Conservation (phyloP, 2,888 invertebrate species). For the Epinotia ramella region DNA sequence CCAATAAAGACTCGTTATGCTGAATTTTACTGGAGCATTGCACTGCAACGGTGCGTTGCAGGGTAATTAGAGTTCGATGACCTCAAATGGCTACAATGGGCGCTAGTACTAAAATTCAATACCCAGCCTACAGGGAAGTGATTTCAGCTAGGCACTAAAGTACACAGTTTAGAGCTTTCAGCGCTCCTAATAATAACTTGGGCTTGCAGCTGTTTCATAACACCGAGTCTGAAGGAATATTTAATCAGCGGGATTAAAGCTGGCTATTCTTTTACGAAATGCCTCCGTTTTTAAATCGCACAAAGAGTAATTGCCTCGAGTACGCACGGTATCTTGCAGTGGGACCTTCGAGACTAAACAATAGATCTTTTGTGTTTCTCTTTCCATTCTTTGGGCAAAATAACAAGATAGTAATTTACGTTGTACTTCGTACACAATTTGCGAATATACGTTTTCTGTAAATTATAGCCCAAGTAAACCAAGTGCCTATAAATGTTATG, state of each 20-base stretch:
- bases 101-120: slow-evolving; percentile 60
- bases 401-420: slow-evolving; percentile 43
- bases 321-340: slow-evolving; percentile 40
- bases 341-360: slow-evolving; percentile 44
- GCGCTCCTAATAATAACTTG: slow-evolving; percentile 35
- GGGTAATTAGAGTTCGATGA: slow-evolving; percentile 81
- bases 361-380: slow-evolving; percentile 45
- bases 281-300: slow-evolving; percentile 33
- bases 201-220: slow-evolving; percentile 21
- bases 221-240: slow-evolving; percentile 18
- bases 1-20: slow-evolving; percentile 82
- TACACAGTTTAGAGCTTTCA: slow-evolving; percentile 39
- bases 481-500: slow-evolving; percentile 15
- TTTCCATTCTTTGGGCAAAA: slow-evolving; percentile 41
- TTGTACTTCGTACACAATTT: slow-evolving; percentile 26
- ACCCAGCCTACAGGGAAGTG: slow-evolving; percentile 42
- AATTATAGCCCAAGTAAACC: slow-evolving; percentile 11
- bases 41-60: slow-evolving; percentile 73
- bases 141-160: slow-evolving; percentile 38
- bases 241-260: slow-evolving; percentile 7
- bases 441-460: slow-evolving; percentile 26
- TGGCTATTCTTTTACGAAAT: slow-evolving; percentile 37
- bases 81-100: slow-evolving; percentile 70
- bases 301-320: slow-evolving; percentile 43
- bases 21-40: slow-evolving; percentile 84